Percentiles rank a stretch among this genome's conserved stretches.
Conservation (phyloP, 1,140 invertebrate species). For the Propsilocerus akamusi region DNA sequence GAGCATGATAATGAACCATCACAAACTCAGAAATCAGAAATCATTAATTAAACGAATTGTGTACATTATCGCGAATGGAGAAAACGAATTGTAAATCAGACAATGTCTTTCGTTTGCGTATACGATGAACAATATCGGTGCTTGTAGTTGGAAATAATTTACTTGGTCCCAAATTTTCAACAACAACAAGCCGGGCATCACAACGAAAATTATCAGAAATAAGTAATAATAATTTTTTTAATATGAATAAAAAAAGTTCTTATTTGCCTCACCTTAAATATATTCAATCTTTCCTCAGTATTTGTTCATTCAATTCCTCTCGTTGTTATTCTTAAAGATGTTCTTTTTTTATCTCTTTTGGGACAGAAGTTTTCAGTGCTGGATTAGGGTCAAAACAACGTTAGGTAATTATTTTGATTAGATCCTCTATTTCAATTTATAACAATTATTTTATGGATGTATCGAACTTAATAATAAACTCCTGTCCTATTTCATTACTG, state of each 20-base stretch:
- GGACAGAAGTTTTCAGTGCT: not conserved
- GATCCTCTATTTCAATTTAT: too few relatives aligned
- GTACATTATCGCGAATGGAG: not conserved
- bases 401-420: too few relatives aligned
- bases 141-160: not conserved
- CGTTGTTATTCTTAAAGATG: constrained; percentile 1
- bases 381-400: too few relatives aligned
- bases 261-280: constrained; percentile 1
- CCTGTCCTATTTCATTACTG: not conserved
- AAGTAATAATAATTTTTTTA: not conserved
- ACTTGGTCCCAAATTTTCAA: not conserved
- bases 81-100: too few relatives aligned
- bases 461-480: too few relatives aligned
- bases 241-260: too few relatives aligned
- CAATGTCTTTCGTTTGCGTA: too few relatives aligned
- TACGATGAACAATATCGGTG: constrained; percentile 1
- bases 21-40: not conserved
- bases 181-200: too few relatives aligned
- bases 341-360: not conserved
- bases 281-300: constrained; percentile 2
- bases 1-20: too few relatives aligned
- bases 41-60: not conserved
- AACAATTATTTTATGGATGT: too few relatives aligned
- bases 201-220: not conserved
- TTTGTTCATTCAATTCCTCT: not conserved